phyloP scores from a whole-genome alignment of 2,113 vertebrate species.

The Myrmophylax atrothorax region DNA sequence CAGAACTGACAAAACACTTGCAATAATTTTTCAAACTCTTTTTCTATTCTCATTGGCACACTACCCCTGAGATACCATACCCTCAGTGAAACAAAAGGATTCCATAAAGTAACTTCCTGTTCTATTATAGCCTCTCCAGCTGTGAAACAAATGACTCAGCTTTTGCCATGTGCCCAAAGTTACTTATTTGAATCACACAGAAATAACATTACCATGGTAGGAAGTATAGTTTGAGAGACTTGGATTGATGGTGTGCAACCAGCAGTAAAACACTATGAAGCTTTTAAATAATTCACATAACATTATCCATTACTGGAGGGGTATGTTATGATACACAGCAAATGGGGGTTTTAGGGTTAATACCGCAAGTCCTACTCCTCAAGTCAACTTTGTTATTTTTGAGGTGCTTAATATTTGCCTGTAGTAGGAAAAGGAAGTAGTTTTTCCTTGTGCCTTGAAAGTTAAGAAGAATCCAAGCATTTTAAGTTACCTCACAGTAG shows the following conservation, averaged over 20 bases:
- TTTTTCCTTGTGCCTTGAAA: not conserved
- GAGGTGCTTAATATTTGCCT: not conserved
- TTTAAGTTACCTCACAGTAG: not conserved
- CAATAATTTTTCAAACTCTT: not conserved
- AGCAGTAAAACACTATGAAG: not conserved
- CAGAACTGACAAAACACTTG: not conserved
- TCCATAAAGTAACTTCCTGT: not conserved
- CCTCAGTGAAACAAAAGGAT: not conserved
- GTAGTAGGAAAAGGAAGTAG: accelerated
- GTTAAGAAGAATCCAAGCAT: not conserved
- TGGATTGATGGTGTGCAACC: not conserved
- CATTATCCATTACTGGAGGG: not conserved
- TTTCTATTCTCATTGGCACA: not conserved
- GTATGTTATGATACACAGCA: accelerated
- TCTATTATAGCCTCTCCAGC: not conserved
- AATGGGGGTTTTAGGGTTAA: accelerated
- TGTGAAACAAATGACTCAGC: not conserved
- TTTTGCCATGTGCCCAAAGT: not conserved
- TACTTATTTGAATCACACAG: not conserved
- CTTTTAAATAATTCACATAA: not conserved
- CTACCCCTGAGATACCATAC: not conserved
- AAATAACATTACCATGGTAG: not conserved
- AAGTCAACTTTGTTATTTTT: not conserved
- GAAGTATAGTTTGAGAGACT: not conserved
- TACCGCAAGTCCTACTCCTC: not conserved